phyloP scores from a whole-genome alignment of 2,888 invertebrate genomes.

The Galerucella calmariensis region DNA sequence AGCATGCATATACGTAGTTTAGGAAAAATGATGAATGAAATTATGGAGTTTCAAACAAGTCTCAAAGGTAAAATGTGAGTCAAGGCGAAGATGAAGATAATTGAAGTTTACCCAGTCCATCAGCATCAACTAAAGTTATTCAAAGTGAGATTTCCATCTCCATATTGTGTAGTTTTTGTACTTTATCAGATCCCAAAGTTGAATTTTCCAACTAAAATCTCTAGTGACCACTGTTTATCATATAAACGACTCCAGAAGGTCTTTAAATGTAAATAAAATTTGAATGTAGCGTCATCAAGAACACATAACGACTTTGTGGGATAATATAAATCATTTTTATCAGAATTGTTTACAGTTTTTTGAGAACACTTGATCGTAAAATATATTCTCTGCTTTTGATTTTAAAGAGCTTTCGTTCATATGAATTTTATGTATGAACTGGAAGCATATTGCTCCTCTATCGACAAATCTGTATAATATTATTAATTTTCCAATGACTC shows the following conservation, averaged over 20 bases:
- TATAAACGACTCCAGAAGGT: neutral
- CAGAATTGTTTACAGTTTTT: constrained; percentile 13
- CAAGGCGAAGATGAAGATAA: too few species aligned
- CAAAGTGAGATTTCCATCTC: too few species aligned
- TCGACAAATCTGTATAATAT: too few species aligned
- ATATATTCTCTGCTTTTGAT: neutral
- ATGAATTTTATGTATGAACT: neutral
- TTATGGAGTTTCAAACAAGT: too few species aligned
- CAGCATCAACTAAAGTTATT: too few species aligned
- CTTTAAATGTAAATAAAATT: constrained; percentile 21
- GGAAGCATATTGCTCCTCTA: neutral
- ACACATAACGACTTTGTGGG: constrained; percentile 11
- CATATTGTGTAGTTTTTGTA: too few species aligned
- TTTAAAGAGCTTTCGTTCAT: neutral
- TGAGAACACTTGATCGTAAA: neutral
- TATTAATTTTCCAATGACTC: constrained; percentile 35
- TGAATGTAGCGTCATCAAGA: constrained; percentile 19
- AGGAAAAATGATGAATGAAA: too few species aligned
- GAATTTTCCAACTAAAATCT: neutral
- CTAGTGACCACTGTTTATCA: constrained; percentile 13
- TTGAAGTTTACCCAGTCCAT: too few species aligned
- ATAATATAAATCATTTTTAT: constrained; percentile 24
- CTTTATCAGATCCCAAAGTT: too few species aligned
- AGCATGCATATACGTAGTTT: too few species aligned
- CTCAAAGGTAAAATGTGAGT: too few species aligned